Evolutionary conservation across 92 coral and sea anemone species (phyloP), one percentile per base, ranked within the genome.

Genomic region (Bergia puertoricense): DNA sequence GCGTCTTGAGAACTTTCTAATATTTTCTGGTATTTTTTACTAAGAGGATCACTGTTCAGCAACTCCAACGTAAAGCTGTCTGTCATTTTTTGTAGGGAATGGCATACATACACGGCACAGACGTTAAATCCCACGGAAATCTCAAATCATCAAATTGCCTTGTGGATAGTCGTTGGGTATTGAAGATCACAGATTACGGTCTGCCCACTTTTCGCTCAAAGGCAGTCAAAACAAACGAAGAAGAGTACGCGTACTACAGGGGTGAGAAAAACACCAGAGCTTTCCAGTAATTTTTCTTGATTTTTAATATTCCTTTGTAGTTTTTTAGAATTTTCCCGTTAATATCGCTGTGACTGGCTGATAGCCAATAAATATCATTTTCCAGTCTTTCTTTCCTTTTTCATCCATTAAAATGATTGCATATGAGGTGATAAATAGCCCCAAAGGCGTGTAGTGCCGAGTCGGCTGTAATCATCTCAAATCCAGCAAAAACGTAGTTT

Each of bases 81-180:
- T 81, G 16, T 80, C 16, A 0, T 45, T 82, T 71, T 69, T 76
- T 76, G 15, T 50, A 97, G 99, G 99, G 98, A 13, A 97, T 97
- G 99, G 90, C 89, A 30, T 97, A 91, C 76, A 90, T 97, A 50
- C 99, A 97, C 71, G 90, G 98, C 76, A 92, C 94, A 39, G 99
- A 97, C 84, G 89, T 97, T 76, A 97, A 95, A 85, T 94, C 96
- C n/a, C 99, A 97, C 71, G 99, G 99, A 3, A 94, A 97, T 88
- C 95, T 97, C 11, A 97, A 97, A 89, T 95, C 99, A 15, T 92
- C 97, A 16, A 97, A 97, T 85, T 97, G 99, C 54, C 85, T 97
- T 76, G 96, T 97, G 43, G 99, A 97, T 69, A 97, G 97, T 93
- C 98, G 99, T 74, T 97, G 99, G 99, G 98, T 95, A 50, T 91